Evolutionary conservation across 2,888 invertebrate genomes (phyloP), one percentile per base, ranked within the genome.

Genomic region (Nomada fucata): DNA sequence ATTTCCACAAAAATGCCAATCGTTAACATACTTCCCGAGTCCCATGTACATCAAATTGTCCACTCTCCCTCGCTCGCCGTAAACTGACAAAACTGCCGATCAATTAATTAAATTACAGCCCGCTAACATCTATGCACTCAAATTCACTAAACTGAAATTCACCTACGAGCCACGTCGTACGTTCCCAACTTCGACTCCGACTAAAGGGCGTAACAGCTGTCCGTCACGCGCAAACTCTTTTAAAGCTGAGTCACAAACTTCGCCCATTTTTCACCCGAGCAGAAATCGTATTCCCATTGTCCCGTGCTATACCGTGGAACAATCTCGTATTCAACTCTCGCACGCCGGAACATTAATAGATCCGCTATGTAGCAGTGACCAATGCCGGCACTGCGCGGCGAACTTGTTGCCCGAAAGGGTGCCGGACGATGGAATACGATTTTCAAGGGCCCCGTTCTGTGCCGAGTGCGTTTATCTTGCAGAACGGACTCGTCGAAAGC

Each of bases 401-500:
- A 80, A 71, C 61, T 80, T 63, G 50, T 42, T 29, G 60, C 23
- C n/a, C 2, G 44, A 44, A 36, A 50, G 63, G 42, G 23, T 36
- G 64, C 47, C 42, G 29, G 59, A 53, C 53, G 23, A 36, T 9
- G 47, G 69, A 67, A 59, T 63, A 59, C 63, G 75, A 82, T 70
- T 83, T 82, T 50, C 73, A 2, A 29, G 59, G 42, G 52, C 36
- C 42, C 9, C 15, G 55, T 47, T 7, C 53, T 0, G 50, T 20
- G 64, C 57, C 63, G 79, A 70, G 50, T 60, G 73, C 83, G 79
- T 84, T 83, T 84, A 83, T 83, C 83, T 81, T 61, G 57, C 20
- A 36, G 18, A 53, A 74, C 67, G 72, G 63, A 76, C 68, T 78
- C 50, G 78, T 70, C 74, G 83, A 83, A 76, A 85, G 75, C 76